Percentiles rank a stretch among this genome's conserved stretches.
Evolutionary conservation across 1,140 invertebrate genomes (phyloP).

Genomic region (Hypothenemus hampei): DNA sequence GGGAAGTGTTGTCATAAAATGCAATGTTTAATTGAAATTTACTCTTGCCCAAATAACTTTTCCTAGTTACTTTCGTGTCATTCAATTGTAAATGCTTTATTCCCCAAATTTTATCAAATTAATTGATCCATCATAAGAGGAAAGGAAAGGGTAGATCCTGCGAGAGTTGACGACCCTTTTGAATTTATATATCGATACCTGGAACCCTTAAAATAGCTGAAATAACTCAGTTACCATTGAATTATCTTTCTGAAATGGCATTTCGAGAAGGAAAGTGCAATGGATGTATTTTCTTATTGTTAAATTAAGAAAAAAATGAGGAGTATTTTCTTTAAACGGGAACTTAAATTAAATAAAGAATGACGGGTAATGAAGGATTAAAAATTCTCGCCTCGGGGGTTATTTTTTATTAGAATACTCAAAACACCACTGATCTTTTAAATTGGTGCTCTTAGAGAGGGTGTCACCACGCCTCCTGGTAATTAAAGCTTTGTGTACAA

Average conservation of each 20-base stretch:
- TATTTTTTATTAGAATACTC: conserved; percentile 18
- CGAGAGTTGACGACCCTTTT: conserved; percentile 7
- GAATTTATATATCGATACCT: conserved; percentile 9
- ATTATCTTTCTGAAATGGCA: conserved; percentile 5
- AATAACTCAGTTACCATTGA: conserved; percentile 12
- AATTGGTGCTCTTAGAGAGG: conserved; percentile 19
- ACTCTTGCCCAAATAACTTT: too few species aligned
- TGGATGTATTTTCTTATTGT: too few species aligned
- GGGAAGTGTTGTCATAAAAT: too few species aligned
- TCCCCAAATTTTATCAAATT: conserved; percentile 8
- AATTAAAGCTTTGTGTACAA: conserved; percentile 28
- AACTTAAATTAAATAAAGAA: conserved; percentile 10
- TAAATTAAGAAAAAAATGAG: too few species aligned
- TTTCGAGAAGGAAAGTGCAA: too few species aligned
- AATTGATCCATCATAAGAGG: conserved; percentile 13
- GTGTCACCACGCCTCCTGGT: conserved; percentile 23
- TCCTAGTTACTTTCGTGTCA: too few species aligned
- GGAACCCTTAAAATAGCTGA: conserved; percentile 9
- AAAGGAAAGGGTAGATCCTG: conserved; percentile 5
- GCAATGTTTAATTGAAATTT: too few species aligned
- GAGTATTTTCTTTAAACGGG: background rate
- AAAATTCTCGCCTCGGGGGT: conserved; percentile 16
- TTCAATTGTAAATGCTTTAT: too few species aligned
- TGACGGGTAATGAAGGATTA: conserved; percentile 18
- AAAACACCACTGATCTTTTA: conserved; percentile 22